Conservation (phyloP, 2,888 invertebrate species). For the Antitype chi region DNA sequence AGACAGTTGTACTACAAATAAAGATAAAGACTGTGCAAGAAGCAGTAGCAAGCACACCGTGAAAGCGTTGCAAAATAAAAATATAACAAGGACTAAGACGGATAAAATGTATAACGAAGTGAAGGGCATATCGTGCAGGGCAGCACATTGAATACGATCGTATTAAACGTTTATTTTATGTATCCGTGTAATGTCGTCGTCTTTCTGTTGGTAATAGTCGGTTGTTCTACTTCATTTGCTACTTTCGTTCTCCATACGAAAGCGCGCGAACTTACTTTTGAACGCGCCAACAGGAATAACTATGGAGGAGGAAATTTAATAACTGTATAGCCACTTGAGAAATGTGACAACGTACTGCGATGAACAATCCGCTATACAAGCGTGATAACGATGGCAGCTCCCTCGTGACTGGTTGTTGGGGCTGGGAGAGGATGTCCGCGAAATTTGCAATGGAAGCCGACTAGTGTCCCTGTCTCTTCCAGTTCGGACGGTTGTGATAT, state of each 20-base stretch:
- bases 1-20: background rate
- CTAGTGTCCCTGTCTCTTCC: background rate
- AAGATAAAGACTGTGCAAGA: background rate
- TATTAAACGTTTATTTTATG: constrained; percentile 3
- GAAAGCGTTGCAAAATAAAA: background rate
- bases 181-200: background rate
- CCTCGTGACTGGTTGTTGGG: background rate
- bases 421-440: background rate
- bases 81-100: background rate
- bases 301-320: constrained; percentile 11
- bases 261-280: background rate
- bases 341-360: background rate
- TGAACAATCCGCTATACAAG: background rate
- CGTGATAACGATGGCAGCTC: background rate
- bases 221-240: constrained; percentile 5
- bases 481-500: background rate
- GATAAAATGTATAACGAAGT: too few relatives aligned
- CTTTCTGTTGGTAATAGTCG: background rate
- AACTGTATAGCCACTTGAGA: background rate
- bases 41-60: constrained; percentile 18
- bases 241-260: background rate
- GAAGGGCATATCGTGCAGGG: background rate
- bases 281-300: background rate
- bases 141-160: background rate
- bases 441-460: background rate